These are phyloP conservation scores for Andrena chrysosceles DNA, from an alignment of 2,888 invertebrate species.

Conservation along the genomic window DNA sequence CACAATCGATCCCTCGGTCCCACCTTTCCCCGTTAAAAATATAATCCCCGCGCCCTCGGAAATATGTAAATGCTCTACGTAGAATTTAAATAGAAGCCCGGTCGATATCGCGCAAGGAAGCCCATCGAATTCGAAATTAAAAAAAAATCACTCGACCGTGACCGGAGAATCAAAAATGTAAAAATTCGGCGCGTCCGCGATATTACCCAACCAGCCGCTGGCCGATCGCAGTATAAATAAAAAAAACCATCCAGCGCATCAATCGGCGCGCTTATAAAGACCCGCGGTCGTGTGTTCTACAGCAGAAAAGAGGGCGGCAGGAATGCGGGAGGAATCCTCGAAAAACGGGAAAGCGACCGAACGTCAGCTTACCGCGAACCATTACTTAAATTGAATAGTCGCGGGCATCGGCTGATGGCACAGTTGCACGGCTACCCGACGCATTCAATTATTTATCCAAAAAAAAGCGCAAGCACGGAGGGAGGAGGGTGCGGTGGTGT, in stretches of 20 bases:
- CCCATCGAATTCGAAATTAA: constrained; percentile 5
- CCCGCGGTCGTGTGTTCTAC: neutral
- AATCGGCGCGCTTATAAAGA: neutral
- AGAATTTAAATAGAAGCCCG: constrained; percentile 19
- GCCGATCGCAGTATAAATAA: neutral
- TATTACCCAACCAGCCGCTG: constrained; percentile 11
- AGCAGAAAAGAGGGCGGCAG: neutral
- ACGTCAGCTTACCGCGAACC: neutral
- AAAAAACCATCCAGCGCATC: neutral
- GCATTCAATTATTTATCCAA: constrained; percentile 41
- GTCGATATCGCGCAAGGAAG: neutral
- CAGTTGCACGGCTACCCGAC: neutral
- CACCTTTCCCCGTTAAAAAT: constrained; percentile 12
- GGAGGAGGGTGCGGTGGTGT: neutral
- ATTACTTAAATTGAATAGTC: constrained; percentile 30
- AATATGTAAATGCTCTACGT: constrained; percentile 15
- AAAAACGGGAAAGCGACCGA: neutral
- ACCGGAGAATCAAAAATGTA: constrained; percentile 38
- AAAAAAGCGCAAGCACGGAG: neutral
- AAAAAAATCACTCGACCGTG: constrained; percentile 6
- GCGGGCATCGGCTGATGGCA: neutral
- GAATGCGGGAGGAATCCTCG: neutral
- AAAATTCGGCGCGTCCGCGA: constrained; percentile 19
- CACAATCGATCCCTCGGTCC: neutral
- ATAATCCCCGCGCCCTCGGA: constrained; percentile 9